Evolutionary conservation across 2,888 invertebrate genomes (phyloP), one percentile per base, ranked within the genome.

Genomic region (Eledone cirrhosa): DNA sequence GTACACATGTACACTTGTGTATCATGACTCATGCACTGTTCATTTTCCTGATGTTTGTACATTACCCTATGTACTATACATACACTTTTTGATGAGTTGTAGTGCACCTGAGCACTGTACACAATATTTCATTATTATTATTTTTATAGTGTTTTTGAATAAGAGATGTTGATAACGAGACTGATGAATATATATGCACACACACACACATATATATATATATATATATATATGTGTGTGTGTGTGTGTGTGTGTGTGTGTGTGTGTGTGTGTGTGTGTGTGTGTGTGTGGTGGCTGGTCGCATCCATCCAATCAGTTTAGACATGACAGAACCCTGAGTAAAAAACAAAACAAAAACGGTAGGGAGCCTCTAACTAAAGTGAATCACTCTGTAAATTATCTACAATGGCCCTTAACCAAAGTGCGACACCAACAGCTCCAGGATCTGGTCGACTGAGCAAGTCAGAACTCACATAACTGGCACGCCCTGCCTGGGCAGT

Each of bases 401-500:
- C 85, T 33, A 83, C 77, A 11, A 94, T 89, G 0, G 94, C 93
- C 29, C 89, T 89, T 75, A 94, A 89, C 94, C 94, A 94, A 2
- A 93, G 88, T 0, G 93, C 92, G 0, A 92, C 93, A 0, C 93
- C 94, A 82, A 93, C 92, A 1, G 95, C 94, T 82, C 95, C 95
- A 1, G 95, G 94, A 90, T 95, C 95, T 19, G 94, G 93, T 80
- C 92, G 92, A 47, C 85, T 87, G 85, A 91, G 86, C 91, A 91
- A 77, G n/a, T 86, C 87, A 13, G 85, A 85, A 79, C 87, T 92
- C 2, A 95, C 94, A 88, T 95, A 95, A 83, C 94, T 94, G 0
- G 95, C 95, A 67, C 95, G 91, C 0, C 95, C 95, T 59, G 94
- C 94, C 83, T 93, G 94, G 83, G 92, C 92, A 79, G 85, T 86